Evolutionary conservation across 2,888 invertebrate species (phyloP).

Genomic region (Adelognathus sp.): DNA sequence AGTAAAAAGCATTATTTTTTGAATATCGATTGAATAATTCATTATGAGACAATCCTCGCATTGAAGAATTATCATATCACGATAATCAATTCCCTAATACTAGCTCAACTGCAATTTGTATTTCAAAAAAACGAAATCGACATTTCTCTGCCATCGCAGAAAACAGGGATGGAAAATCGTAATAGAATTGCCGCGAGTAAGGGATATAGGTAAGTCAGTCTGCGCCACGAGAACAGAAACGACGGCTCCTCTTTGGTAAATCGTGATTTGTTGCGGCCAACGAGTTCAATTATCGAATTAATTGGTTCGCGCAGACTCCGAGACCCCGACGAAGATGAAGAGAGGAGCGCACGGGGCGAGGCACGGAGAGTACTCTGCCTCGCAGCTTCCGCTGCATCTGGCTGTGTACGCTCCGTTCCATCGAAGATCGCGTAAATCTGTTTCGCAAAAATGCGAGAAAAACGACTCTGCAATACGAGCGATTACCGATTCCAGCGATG

Average conservation of each 20-base stretch:
- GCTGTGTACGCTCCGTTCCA: not conserved
- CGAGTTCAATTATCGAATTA: slow-evolving; percentile 64
- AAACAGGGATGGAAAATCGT: not conserved
- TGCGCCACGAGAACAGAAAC: no score
- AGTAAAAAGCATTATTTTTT: no score
- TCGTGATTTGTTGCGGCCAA: slow-evolving; percentile 58
- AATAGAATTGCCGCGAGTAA: not conserved
- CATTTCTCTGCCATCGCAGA: no score
- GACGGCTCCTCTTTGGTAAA: slow-evolving; percentile 55
- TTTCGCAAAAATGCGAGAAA: not conserved
- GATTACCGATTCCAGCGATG: slow-evolving; percentile 6
- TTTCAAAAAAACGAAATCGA: no score
- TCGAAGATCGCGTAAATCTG: not conserved
- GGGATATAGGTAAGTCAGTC: not conserved
- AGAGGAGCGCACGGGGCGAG: not conserved
- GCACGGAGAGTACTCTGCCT: not conserved
- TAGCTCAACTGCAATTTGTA: no score
- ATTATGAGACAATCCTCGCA: no score
- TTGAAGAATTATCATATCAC: no score
- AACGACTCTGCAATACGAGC: not conserved
- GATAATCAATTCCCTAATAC: no score
- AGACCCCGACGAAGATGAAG: slow-evolving; percentile 7
- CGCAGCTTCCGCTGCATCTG: not conserved
- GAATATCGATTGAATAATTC: no score
- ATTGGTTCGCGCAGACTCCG: slow-evolving; percentile 60